Percentiles rank a stretch among this genome's conserved stretches.
Conservation (phyloP, 2,888 invertebrate species). For the Microplitis deprimator region DNA sequence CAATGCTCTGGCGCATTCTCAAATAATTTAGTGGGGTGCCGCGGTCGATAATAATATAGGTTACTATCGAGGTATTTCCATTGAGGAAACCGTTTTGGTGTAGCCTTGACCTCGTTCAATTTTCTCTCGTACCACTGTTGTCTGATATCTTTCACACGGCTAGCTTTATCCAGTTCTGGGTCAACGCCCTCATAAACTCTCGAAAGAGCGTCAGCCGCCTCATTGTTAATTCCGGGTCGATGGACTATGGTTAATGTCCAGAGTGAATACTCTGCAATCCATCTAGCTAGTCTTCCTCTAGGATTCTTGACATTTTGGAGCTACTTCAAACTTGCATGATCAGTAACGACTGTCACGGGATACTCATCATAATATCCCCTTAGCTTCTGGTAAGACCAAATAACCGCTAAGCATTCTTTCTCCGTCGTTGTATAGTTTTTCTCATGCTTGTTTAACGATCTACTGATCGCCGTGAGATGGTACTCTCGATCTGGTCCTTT, state of each 20-base stretch:
- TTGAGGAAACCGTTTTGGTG: background rate
- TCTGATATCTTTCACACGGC: background rate
- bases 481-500: no score
- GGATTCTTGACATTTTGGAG: background rate
- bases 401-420: no score
- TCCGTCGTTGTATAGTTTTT: no score
- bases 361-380: background rate
- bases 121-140: background rate
- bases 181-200: background rate
- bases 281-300: background rate
- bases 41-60: background rate
- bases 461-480: no score
- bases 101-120: background rate
- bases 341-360: background rate
- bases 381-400: background rate
- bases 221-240: background rate
- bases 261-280: background rate
- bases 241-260: background rate
- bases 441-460: no score
- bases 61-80: background rate
- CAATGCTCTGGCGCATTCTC: background rate
- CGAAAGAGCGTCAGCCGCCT: conserved; percentile 6
- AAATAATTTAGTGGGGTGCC: background rate
- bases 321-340: background rate
- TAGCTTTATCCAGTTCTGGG: background rate